Percentiles rank a stretch among this genome's conserved stretches.
Conservation (phyloP, 1,140 invertebrate genomes). For the Drosophila funebris region DNA sequence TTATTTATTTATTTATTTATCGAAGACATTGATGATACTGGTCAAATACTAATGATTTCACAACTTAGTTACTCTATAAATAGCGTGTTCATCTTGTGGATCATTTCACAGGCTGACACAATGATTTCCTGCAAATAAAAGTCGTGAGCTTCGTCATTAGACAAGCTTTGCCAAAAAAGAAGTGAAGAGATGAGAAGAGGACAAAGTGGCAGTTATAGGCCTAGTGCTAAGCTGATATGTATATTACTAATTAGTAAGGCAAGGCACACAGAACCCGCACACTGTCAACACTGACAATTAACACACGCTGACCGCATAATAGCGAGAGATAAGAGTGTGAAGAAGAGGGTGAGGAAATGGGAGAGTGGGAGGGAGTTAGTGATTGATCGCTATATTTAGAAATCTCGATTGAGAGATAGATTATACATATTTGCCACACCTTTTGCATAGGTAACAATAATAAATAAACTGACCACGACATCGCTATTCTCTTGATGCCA, state of each 20-base stretch:
- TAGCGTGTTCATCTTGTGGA: not conserved
- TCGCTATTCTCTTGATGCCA: not conserved
- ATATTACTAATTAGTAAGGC: conserved; percentile 3
- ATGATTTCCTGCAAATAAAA: conserved; percentile 1
- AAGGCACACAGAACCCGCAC: not conserved
- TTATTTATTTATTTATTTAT: no score
- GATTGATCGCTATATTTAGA: conserved; percentile 1
- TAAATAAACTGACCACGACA: conserved; percentile 1
- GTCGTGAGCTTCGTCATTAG: conserved; percentile 3
- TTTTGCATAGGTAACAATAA: conserved; percentile 4
- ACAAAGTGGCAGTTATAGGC: not conserved
- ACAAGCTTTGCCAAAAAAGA: not conserved
- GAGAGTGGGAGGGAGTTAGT: not conserved
- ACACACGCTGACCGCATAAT: not conserved
- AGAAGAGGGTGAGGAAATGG: no score
- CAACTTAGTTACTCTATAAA: not conserved
- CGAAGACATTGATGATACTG: not conserved
- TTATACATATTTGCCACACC: not conserved
- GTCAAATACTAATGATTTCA: not conserved
- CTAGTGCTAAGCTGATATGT: conserved; percentile 16
- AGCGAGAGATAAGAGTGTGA: not conserved
- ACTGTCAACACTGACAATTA: conserved; percentile 8
- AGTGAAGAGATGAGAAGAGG: no score
- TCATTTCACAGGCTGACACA: not conserved
- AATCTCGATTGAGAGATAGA: not conserved